Base-by-base conservation (phyloP, 2,797 vertebrate genomes). In the Urophycis tenuis region DNA sequence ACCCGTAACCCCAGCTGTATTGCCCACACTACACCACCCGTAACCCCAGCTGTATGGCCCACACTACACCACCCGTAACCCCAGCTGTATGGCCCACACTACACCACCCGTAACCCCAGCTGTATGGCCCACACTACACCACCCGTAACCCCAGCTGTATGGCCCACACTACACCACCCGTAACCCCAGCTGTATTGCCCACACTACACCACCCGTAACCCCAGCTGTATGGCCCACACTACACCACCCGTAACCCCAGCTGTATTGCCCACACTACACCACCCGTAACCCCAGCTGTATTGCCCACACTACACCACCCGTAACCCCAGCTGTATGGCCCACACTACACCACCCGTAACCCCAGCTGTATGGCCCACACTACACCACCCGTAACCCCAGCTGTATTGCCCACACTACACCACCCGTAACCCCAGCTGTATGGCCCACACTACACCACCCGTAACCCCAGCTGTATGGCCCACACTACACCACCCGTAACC, bases 21-120 rank as follows among this genome's bases (percentile, higher is more conserved):
- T 73, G 83, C 79, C 78, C 81, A 71, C 80, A 81, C 82, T 34
- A 19, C 76, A 12, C 64, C 60, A 10, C 64, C 64, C 74, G 71
- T 53, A 73, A 76, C 74, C 49, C 79, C 49, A 81, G 74, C n/a
- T n/a, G n/a, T n/a, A n/a, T n/a, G n/a, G 83, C 79, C 78, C 81
- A 71, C 80, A 81, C 82, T 34, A 19, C 76, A 12, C 64, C 60
- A 10, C 64, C 64, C 74, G 71, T 53, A 73, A 76, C 74, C 49
- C 79, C 49, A 81, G 74, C n/a, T n/a, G n/a, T n/a, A n/a, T n/a
- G n/a, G 83, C 79, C 78, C 81, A 71, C 80, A 81, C 82, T 34
- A 19, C 76, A 12, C 64, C 60, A 10, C 64, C 64, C 74, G 71
- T 53, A 73, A 76, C 74, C 49, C 79, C 49, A 81, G 74, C n/a